These are phyloP conservation scores for Otus sunia DNA, from an alignment of 2,113 vertebrate species.

Conservation along the genomic window DNA sequence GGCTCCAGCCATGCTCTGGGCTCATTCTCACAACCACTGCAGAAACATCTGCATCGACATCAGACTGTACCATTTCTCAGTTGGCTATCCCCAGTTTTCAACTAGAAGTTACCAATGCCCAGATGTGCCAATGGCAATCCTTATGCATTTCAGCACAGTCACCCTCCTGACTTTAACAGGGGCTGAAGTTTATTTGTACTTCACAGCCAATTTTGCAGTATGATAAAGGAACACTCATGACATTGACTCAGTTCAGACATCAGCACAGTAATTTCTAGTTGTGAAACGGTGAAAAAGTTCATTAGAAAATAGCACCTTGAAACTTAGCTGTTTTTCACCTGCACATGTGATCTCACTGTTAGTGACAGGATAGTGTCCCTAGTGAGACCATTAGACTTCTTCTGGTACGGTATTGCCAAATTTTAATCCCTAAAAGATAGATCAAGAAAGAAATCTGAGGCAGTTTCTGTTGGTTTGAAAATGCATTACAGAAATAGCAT, in stretches of 20 bases:
- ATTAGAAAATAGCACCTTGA: background rate
- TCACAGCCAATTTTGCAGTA: rapidly evolving
- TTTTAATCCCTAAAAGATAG: background rate
- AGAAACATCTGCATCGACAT: background rate
- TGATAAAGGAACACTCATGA: background rate
- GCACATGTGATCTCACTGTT: rapidly evolving
- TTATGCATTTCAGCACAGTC: background rate
- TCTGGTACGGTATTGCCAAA: background rate
- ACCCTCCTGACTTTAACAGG: background rate
- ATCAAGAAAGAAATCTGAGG: background rate
- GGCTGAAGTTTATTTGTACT: background rate
- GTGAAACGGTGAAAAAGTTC: background rate
- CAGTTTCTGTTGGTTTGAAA: background rate
- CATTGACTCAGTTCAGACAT: background rate
- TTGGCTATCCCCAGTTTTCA: background rate
- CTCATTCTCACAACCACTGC: background rate
- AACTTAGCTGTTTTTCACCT: background rate
- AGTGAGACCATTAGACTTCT: background rate
- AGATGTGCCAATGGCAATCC: rapidly evolving
- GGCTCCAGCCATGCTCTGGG: rapidly evolving
- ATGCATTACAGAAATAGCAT: background rate
- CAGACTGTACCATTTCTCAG: background rate
- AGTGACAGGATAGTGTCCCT: background rate
- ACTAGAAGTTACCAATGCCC: background rate
- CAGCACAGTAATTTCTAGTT: background rate